These are phyloP conservation scores for Phylloscopus trochiloides DNA, from an alignment of 2,113 vertebrate species.

Conservation along the genomic window DNA sequence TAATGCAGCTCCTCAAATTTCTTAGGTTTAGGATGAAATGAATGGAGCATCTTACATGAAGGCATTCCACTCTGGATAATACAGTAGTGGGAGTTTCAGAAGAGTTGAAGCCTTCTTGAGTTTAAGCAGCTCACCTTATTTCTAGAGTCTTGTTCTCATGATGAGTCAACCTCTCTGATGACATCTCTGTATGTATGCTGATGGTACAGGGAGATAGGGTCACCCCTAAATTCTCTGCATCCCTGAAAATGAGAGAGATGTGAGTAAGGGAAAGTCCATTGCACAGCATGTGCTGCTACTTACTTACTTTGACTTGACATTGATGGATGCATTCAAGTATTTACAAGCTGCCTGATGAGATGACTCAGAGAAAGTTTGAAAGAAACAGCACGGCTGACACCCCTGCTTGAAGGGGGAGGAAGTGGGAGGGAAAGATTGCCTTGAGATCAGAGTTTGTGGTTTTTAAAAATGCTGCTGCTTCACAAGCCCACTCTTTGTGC, in stretches of 20 bases:
- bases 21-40: neutral
- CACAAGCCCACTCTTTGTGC: slow-evolving; percentile 71
- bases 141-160: neutral
- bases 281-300: neutral
- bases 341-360: slow-evolving; percentile 67
- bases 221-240: neutral
- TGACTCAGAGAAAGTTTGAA: slow-evolving; percentile 67
- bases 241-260: neutral
- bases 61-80: neutral
- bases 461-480: slow-evolving; percentile 73
- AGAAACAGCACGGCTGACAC: slow-evolving; percentile 65
- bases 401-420: slow-evolving; percentile 66
- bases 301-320: slow-evolving; percentile 43
- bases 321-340: slow-evolving; percentile 63
- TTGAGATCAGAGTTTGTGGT: slow-evolving; percentile 72
- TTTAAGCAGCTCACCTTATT: neutral
- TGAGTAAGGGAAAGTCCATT: neutral
- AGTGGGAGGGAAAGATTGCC: slow-evolving; percentile 68
- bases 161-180: neutral
- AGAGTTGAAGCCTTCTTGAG: neutral
- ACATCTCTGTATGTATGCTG: neutral
- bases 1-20: neutral
- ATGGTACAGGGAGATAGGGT: neutral
- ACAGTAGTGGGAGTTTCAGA: neutral
- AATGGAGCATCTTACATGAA: neutral